Base-by-base conservation (phyloP, 2,888 invertebrate species). In the Scrobipalpa atriplicella region DNA sequence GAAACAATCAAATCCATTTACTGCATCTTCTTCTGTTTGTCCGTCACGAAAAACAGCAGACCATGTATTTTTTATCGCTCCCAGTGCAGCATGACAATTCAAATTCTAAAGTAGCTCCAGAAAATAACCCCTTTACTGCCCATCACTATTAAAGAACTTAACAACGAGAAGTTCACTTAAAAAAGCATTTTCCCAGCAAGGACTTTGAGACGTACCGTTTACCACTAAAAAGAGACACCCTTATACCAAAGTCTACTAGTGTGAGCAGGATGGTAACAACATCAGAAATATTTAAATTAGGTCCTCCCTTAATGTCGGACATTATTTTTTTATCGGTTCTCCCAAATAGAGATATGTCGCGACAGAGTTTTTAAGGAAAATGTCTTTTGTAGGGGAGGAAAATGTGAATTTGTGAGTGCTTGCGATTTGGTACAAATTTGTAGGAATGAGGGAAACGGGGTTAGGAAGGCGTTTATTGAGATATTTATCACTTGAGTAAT, bases 251-350 rank as follows among this genome's bases (percentile, higher is more conserved):
- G 9, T 3, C 1, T 1, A 0, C 0, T 29, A 66, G 79, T 51
- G 65, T 10, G 70, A 86, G 69, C 64, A 78, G 72, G 87, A 85
- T 43, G 67, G 73, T 29, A 67, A 73, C 29, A 76, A 75, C 78
- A 78, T 74, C 82, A 84, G 82, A 85, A 89, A 90, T 90, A 91
- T 92, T 91, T 89, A 91, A 92, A 92, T 91, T 89, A 90, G 89
- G 89, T 85, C 83, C 84, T 85, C 80, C 84, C 83, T 85, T 89
- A 90, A 91, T 90, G 90, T 90, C 66, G 76, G 82, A 87, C 90
- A 89, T 92, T 91, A 91, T 91, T 90, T 92, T 91, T 92, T 92
- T 92, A 91, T 91, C 90, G 87, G 83, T 73, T 78, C 76, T 74
- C 78, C 83, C 83, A 86, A 90, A 89, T 88, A 88, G 81, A 90